phyloP scores from a whole-genome alignment of 1,140 invertebrate genomes.

The Heterodera carotae region DNA sequence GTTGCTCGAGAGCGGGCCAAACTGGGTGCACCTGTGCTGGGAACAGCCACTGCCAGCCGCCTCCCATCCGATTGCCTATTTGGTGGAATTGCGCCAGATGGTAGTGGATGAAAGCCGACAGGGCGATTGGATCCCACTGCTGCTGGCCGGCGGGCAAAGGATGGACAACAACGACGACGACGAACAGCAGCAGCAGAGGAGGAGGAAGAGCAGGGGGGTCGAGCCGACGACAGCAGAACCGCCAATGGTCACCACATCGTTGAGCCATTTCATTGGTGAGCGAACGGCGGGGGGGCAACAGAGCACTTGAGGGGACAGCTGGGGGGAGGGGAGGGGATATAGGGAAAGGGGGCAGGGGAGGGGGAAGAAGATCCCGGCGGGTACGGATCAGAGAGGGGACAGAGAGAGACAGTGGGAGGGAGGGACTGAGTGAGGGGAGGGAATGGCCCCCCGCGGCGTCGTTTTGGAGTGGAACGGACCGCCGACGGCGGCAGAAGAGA shows the following conservation, averaged over 20 bases:
- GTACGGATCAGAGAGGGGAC: not conserved
- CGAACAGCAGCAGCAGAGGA: not conserved
- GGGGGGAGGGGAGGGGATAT: not conserved
- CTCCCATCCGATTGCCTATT: constrained; percentile 46
- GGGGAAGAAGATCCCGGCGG: not conserved
- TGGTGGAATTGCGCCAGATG: constrained; percentile 53
- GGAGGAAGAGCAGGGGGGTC: not conserved
- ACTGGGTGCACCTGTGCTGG: constrained; percentile 59
- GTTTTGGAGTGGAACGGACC: not conserved
- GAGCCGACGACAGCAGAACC: no score
- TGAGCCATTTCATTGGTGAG: constrained; percentile 19
- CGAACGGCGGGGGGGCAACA: not conserved
- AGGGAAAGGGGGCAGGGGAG: no score
- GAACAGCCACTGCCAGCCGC: constrained; percentile 24
- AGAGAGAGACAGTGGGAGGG: no score
- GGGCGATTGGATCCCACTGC: constrained; percentile 29
- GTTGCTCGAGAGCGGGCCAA: constrained; percentile 48
- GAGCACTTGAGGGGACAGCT: not conserved
- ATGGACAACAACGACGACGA: no score
- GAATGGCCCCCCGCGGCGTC: not conserved
- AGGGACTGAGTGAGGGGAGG: no score
- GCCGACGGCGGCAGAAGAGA: no score
- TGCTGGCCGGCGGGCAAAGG: not conserved
- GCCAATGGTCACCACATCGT: not conserved
- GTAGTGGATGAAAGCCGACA: constrained; percentile 44